A percentile compares a stretch with the other conserved stretches of the same genome.
These are phyloP conservation scores for Molossus alvarezi DNA, from an alignment of 2,797 vertebrate genomes.

Conservation along the genomic window DNA sequence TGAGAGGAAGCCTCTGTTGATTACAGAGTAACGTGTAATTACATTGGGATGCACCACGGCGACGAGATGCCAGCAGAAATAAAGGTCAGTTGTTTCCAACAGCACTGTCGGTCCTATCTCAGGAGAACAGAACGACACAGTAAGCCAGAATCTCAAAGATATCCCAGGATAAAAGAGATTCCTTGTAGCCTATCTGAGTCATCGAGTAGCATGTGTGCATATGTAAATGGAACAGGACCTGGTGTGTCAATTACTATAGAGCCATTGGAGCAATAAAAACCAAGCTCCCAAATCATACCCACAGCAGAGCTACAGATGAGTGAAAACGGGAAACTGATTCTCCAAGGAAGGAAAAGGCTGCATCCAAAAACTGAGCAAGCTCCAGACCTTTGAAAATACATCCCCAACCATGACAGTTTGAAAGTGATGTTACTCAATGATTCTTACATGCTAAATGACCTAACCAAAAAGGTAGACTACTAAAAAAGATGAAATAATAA, in stretches of 20 bases:
- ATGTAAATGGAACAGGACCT: slow-evolving; percentile 62
- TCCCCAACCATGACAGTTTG: slow-evolving; percentile 50
- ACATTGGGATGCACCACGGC: slow-evolving; percentile 53
- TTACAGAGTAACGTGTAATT: slow-evolving; percentile 78
- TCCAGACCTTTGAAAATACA: slow-evolving; percentile 65
- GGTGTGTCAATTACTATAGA: slow-evolving; percentile 69
- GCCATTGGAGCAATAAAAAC: slow-evolving; percentile 72
- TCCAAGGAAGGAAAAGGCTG: slow-evolving; percentile 54
- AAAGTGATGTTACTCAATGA: slow-evolving; percentile 29
- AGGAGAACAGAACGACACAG: slow-evolving; percentile 49
- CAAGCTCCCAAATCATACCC: slow-evolving; percentile 67
- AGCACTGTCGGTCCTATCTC: slow-evolving; percentile 63
- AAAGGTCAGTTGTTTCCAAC: slow-evolving; percentile 66
- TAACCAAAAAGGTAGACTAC: slow-evolving; percentile 58
- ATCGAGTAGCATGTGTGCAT: slow-evolving; percentile 34
- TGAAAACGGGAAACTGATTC: slow-evolving; percentile 64
- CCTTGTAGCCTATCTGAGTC: slow-evolving; percentile 51
- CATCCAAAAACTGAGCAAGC: slow-evolving; percentile 28
- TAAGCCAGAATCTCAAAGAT: slow-evolving; percentile 63
- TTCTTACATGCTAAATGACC: slow-evolving; percentile 37
- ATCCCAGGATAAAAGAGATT: slow-evolving; percentile 46
- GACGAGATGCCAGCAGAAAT: slow-evolving; percentile 71
- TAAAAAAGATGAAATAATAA: slow-evolving; percentile 50
- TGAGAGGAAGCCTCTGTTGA: slow-evolving; percentile 69
- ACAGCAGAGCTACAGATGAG: slow-evolving; percentile 70